Percentiles rank a stretch among this genome's conserved stretches.
phyloP scores from a whole-genome alignment of 2,113 vertebrate genomes.

The Laterallus jamaicensis region DNA sequence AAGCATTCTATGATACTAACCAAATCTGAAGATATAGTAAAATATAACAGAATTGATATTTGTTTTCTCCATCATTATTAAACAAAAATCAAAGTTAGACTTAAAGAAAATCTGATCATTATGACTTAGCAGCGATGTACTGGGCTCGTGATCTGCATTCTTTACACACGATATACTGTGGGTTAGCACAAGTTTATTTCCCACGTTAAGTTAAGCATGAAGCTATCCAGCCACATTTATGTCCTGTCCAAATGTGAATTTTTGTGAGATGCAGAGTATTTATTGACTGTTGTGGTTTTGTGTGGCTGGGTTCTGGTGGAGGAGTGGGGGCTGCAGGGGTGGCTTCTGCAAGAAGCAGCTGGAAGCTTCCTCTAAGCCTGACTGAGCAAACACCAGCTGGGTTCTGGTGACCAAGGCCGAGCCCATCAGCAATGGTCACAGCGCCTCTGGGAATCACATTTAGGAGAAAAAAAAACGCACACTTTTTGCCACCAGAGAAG shows the following conservation, averaged over 20 bases:
- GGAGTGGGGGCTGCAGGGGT: too few relatives aligned
- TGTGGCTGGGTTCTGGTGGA: too few relatives aligned
- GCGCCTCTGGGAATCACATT: too few relatives aligned
- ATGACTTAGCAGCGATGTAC: neutral
- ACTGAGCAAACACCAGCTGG: too few relatives aligned
- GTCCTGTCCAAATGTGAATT: neutral
- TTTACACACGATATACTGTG: neutral
- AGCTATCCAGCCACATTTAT: neutral
- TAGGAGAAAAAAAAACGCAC: too few relatives aligned
- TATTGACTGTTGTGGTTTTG: neutral
- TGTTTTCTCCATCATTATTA: neutral
- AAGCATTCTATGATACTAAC: neutral
- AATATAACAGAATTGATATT: neutral
- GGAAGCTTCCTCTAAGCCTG: too few relatives aligned
- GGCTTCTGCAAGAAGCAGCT: too few relatives aligned
- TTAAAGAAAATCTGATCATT: neutral
- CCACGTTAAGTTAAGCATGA: neutral
- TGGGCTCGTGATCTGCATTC: neutral
- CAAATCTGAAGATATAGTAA: neutral
- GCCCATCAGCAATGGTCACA: too few relatives aligned
- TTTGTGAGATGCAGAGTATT: neutral
- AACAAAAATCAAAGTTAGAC: neutral
- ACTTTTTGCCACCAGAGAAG: too few relatives aligned
- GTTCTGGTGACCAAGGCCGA: too few relatives aligned
- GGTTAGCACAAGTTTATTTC: neutral